Evolutionary conservation across 2,797 vertebrate species (phyloP).

Genomic region (Simalia tracyae): DNA sequence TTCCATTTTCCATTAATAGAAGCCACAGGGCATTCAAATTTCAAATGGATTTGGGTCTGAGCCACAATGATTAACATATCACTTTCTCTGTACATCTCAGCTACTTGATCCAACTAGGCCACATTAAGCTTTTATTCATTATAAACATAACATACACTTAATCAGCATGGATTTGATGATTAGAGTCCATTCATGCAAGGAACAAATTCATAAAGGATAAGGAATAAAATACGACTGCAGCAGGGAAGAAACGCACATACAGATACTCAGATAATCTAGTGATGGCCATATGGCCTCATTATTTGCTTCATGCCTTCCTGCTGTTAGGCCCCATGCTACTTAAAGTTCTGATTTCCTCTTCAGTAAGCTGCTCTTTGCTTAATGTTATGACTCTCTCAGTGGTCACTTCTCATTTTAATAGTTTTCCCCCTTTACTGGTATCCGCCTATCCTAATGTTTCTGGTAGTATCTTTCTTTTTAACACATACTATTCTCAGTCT

Average conservation of each 20-base stretch:
- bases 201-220: constrained; percentile 30
- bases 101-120: constrained; percentile 43
- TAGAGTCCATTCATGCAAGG: constrained; percentile 32
- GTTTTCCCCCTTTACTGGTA: constrained; percentile 6
- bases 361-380: constrained; percentile 38
- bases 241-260: constrained; percentile 33
- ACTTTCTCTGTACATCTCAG: constrained; percentile 19
- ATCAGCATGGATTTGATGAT: constrained; percentile 32
- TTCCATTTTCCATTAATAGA: constrained; percentile 29
- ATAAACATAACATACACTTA: not conserved
- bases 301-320: constrained; percentile 11
- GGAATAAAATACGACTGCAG: constrained; percentile 40
- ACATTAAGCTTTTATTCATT: constrained; percentile 33
- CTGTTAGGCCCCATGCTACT: constrained; percentile 32
- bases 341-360: constrained; percentile 45
- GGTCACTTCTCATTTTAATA: constrained; percentile 19
- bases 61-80: constrained; percentile 36
- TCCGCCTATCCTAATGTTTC: constrained; percentile 21
- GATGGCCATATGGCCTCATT: constrained; percentile 20
- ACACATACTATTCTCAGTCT: not conserved
- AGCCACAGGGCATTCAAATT: not conserved
- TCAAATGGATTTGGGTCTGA: not conserved
- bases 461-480: constrained; percentile 8
- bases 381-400: constrained; percentile 37
- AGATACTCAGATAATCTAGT: constrained; percentile 13